Conservation (phyloP, 2,113 vertebrate species). For the Amazona vittata region DNA sequence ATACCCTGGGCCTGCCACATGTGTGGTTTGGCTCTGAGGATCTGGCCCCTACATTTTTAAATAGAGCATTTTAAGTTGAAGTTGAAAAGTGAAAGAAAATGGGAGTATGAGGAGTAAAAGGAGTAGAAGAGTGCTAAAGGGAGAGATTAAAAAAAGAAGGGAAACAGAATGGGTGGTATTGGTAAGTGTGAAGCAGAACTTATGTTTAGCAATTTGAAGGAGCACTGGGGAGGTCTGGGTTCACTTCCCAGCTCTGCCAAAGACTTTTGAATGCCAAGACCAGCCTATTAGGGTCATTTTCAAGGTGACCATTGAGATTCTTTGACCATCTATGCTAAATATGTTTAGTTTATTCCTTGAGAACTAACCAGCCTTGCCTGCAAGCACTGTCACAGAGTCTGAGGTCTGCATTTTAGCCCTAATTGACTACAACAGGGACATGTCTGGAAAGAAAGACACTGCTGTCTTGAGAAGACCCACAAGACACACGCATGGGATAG, state of each 20-base stretch:
- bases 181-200: slow-evolving; percentile 5
- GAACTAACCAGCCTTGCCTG: neutral
- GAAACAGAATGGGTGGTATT: slow-evolving; percentile 13
- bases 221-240: neutral
- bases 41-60: slow-evolving; percentile 49
- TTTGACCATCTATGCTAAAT: neutral
- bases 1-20: slow-evolving; percentile 31
- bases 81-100: slow-evolving; percentile 26
- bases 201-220: neutral
- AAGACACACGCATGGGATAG: neutral
- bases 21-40: slow-evolving; percentile 59
- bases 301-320: neutral
- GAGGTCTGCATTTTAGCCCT: neutral
- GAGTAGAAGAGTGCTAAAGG: slow-evolving; percentile 9
- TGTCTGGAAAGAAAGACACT: neutral
- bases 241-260: neutral
- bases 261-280: neutral
- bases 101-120: slow-evolving; percentile 26
- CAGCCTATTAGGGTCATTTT: neutral
- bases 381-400: neutral
- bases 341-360: neutral
- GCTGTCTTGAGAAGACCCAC: neutral
- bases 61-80: slow-evolving; percentile 22
- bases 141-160: neutral
- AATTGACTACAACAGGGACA: neutral